Percentiles rank a stretch among this genome's conserved stretches.
Conservation (phyloP, 2,113 vertebrate species). For the Conger conger region DNA sequence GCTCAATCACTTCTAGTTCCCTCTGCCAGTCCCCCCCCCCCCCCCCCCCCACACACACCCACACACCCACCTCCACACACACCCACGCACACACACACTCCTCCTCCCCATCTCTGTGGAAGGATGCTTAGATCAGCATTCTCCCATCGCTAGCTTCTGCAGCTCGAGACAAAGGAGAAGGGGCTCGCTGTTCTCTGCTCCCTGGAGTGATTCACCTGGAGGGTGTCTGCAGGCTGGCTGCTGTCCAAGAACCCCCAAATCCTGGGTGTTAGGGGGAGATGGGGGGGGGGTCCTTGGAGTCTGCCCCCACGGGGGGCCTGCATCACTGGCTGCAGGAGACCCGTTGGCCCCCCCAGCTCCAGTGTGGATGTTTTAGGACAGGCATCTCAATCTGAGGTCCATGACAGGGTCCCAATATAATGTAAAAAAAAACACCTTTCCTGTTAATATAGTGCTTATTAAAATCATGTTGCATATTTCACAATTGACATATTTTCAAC, state of each 20-base stretch:
- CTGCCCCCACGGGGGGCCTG: not conserved
- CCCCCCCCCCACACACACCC: not conserved
- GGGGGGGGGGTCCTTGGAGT: not conserved
- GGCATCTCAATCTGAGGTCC: not conserved
- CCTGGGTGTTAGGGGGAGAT: not conserved
- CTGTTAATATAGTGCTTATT: too few species aligned
- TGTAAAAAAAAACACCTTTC: too few species aligned
- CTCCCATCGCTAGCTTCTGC: not conserved
- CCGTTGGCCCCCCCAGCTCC: not conserved
- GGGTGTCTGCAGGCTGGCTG: not conserved
- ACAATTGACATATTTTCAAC: too few species aligned
- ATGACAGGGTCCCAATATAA: too few species aligned
- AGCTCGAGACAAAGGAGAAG: not conserved
- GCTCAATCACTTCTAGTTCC: not conserved
- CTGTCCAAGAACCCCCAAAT: not conserved
- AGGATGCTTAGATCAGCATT: not conserved
- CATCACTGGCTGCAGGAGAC: not conserved
- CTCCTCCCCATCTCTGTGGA: not conserved
- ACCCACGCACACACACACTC: not conserved
- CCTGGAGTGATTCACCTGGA: not conserved
- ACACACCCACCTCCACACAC: fast-evolving
- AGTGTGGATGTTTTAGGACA: not conserved
- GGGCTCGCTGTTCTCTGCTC: not conserved
- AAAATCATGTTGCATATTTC: too few species aligned
- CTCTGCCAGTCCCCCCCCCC: not conserved